Evolutionary conservation across 2,113 vertebrate genomes (phyloP).

Genomic region (Oryzias melastigma): DNA sequence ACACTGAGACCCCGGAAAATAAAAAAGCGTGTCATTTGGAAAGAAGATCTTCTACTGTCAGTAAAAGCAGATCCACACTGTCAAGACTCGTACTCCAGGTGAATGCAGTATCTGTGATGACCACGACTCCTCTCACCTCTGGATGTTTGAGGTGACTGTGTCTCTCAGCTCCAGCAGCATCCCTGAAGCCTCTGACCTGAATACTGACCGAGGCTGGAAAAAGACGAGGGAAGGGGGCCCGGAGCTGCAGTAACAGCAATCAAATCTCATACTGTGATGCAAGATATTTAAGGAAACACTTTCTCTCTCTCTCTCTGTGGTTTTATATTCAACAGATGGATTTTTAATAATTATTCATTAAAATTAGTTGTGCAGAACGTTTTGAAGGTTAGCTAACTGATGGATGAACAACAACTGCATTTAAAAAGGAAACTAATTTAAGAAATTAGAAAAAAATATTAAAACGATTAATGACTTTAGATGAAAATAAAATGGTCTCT

Average conservation of each 20-base stretch:
- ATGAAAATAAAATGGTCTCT: too few relatives aligned
- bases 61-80: not conserved
- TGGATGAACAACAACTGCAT: too few relatives aligned
- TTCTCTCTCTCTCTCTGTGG: not conserved
- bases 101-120: slow-evolving; percentile 9
- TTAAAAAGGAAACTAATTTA: too few relatives aligned
- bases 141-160: slow-evolving; percentile 23
- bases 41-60: slow-evolving; percentile 3
- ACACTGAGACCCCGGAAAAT: slow-evolving; percentile 4
- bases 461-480: too few relatives aligned
- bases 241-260: not conserved
- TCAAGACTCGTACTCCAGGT: slow-evolving; percentile 13
- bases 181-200: slow-evolving; percentile 17
- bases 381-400: too few relatives aligned
- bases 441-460: too few relatives aligned
- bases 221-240: slow-evolving; percentile 3
- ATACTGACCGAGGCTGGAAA: slow-evolving; percentile 1
- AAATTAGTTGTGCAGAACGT: too few relatives aligned
- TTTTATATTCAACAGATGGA: too few relatives aligned
- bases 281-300: not conserved
- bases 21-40: slow-evolving; percentile 2
- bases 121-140: slow-evolving; percentile 8
- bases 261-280: not conserved
- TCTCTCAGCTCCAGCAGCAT: slow-evolving; percentile 9
- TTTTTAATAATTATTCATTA: too few relatives aligned